phyloP scores from a whole-genome alignment of 2,797 vertebrate species.

The Chaunax sp. region DNA sequence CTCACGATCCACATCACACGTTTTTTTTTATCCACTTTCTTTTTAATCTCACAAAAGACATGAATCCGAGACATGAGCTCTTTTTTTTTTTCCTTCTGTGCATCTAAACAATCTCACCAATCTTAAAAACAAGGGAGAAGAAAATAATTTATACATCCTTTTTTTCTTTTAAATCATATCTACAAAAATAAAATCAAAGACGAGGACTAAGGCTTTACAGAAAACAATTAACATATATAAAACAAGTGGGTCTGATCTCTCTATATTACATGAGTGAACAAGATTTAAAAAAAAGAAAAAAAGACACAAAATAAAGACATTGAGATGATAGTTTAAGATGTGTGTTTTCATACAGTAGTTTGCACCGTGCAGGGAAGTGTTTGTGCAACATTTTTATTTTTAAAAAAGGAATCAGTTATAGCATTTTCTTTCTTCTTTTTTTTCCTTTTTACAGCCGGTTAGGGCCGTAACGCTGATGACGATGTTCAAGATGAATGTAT shows the following conservation, averaged over 20 bases:
- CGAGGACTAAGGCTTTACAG: constrained; percentile 84
- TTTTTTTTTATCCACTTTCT: constrained; percentile 66
- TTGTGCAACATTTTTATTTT: constrained; percentile 70
- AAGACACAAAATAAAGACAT: constrained; percentile 56
- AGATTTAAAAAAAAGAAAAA: constrained; percentile 35
- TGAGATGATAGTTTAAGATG: constrained; percentile 69
- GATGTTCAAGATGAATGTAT: constrained; percentile 41
- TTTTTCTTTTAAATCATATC: constrained; percentile 76
- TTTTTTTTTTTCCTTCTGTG: constrained; percentile 77
- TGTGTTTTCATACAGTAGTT: constrained; percentile 84
- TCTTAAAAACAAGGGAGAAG: constrained; percentile 78
- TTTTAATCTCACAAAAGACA: constrained; percentile 87
- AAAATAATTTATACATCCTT: constrained; percentile 87
- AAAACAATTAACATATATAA: constrained; percentile 77
- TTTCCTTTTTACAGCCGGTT: constrained; percentile 19
- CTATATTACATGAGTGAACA: constrained; percentile 83
- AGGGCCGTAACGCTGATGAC: constrained; percentile 38
- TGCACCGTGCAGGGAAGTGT: constrained; percentile 76
- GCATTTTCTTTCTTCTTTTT: constrained; percentile 1
- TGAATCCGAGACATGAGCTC: constrained; percentile 73
- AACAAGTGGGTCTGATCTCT: constrained; percentile 78
- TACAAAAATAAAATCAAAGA: constrained; percentile 88
- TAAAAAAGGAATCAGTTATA: constrained; percentile 55
- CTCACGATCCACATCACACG: not conserved
- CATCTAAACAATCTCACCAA: constrained; percentile 80